Evolutionary conservation across 2,797 vertebrate genomes (phyloP).

Genomic region (Chelon auratus): DNA sequence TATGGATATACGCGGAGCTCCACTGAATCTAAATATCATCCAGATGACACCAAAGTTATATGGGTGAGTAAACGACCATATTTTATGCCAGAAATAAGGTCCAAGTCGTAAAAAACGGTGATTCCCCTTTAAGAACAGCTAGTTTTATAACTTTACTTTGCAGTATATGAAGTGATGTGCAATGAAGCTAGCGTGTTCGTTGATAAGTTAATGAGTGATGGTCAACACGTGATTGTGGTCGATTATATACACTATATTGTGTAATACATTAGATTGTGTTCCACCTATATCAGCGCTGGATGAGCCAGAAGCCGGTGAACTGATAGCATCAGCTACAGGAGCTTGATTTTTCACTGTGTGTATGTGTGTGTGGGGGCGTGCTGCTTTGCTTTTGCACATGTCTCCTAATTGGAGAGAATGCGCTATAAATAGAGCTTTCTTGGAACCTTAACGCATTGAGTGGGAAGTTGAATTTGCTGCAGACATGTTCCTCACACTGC

Average conservation of each 20-base stretch:
- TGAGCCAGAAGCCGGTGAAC: slow-evolving; percentile 28
- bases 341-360: slow-evolving; percentile 15
- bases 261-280: slow-evolving; percentile 15
- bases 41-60: too few species aligned
- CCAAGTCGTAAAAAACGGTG: too few species aligned
- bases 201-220: slow-evolving; percentile 2
- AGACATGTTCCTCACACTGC: slow-evolving; percentile 32
- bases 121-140: too few species aligned
- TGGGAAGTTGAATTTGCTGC: slow-evolving; percentile 45
- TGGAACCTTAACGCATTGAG: slow-evolving; percentile 43
- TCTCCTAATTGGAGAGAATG: slow-evolving; percentile 53
- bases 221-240: not conserved
- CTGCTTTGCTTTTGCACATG: slow-evolving; percentile 47
- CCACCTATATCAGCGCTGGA: not conserved
- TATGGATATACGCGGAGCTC: too few species aligned
- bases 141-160: not conserved
- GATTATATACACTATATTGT: not conserved
- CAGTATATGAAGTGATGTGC: not conserved
- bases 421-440: slow-evolving; percentile 61
- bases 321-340: slow-evolving; percentile 29
- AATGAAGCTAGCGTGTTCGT: slow-evolving; percentile 2
- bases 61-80: too few species aligned
- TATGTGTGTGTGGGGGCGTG: slow-evolving; percentile 22
- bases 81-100: too few species aligned
- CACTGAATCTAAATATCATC: too few species aligned